Conservation (phyloP, 2,797 vertebrate genomes). For the Fundulus diaphanus region DNA sequence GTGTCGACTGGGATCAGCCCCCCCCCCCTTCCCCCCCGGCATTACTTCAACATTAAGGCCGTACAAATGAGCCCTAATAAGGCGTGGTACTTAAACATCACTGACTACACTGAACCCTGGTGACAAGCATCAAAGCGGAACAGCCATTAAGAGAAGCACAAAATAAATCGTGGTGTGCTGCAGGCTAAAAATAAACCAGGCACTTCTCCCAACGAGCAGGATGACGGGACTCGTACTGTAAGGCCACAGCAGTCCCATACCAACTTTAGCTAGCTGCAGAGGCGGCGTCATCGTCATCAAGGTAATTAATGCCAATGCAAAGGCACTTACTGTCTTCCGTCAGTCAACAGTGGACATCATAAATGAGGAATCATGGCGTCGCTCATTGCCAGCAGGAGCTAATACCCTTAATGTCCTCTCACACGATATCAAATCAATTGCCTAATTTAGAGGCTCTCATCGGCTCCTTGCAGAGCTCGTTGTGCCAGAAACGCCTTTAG, state of each 20-base stretch:
- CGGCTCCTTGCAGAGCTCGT: background rate
- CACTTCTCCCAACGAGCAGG: slow-evolving; percentile 47
- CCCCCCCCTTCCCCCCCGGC: background rate
- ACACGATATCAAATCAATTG: slow-evolving; percentile 23
- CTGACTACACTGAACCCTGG: slow-evolving; percentile 25
- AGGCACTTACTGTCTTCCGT: slow-evolving; percentile 12
- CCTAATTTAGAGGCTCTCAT: slow-evolving; percentile 8
- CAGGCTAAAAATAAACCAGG: slow-evolving; percentile 63
- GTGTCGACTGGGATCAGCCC: background rate
- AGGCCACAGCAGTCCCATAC: background rate
- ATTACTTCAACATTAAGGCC: slow-evolving; percentile 5
- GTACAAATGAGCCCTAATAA: slow-evolving; percentile 29
- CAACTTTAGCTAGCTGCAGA: background rate
- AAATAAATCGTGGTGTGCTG: slow-evolving; percentile 36
- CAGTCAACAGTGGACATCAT: slow-evolving; percentile 27
- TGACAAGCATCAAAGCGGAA: slow-evolving; percentile 56
- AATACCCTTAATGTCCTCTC: slow-evolving; percentile 31
- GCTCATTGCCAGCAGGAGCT: slow-evolving; percentile 17
- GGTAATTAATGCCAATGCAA: slow-evolving; percentile 25
- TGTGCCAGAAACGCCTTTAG: slow-evolving; percentile 5
- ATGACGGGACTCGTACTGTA: slow-evolving; percentile 24
- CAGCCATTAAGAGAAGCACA: slow-evolving; percentile 59
- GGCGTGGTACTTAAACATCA: slow-evolving; percentile 27
- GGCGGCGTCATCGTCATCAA: slow-evolving; percentile 7
- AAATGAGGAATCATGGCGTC: slow-evolving; percentile 7